Evolutionary conservation across 2,113 vertebrate genomes (phyloP).

Genomic region (Gambusia holbrooki): DNA sequence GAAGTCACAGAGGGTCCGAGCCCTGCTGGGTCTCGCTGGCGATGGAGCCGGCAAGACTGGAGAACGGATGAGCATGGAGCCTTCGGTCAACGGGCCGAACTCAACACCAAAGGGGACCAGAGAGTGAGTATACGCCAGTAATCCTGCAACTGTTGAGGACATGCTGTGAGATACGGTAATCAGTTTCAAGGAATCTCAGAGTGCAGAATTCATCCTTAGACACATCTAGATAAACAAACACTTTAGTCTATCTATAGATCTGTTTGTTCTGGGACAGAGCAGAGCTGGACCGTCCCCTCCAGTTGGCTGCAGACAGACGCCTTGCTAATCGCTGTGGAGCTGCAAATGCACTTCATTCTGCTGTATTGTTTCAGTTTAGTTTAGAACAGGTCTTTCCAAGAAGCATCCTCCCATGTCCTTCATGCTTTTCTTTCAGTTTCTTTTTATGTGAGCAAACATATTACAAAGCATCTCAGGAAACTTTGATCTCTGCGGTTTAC

Average conservation of each 20-base stretch:
- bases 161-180: background rate
- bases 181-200: background rate
- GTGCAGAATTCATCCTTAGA: background rate
- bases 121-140: slow-evolving; percentile 72
- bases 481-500: no score
- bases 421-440: background rate
- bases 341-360: background rate
- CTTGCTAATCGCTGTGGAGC: background rate
- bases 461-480: no score
- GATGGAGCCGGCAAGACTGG: slow-evolving; percentile 85
- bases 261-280: background rate
- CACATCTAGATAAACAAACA: no score
- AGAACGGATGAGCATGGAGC: slow-evolving; percentile 84
- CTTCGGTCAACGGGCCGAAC: slow-evolving; percentile 95
- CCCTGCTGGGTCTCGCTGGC: slow-evolving; percentile 89
- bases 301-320: background rate
- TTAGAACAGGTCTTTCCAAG: background rate
- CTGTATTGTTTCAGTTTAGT: background rate
- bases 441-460: no score
- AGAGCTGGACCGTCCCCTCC: background rate
- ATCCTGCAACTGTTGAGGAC: no score
- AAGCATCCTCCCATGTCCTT: background rate
- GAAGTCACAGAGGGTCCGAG: slow-evolving; percentile 94
- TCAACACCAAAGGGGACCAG: slow-evolving; percentile 84
- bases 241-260: background rate